These are phyloP conservation scores for Asobara japonica DNA, from an alignment of 1,140 invertebrate species.

Conservation along the genomic window DNA sequence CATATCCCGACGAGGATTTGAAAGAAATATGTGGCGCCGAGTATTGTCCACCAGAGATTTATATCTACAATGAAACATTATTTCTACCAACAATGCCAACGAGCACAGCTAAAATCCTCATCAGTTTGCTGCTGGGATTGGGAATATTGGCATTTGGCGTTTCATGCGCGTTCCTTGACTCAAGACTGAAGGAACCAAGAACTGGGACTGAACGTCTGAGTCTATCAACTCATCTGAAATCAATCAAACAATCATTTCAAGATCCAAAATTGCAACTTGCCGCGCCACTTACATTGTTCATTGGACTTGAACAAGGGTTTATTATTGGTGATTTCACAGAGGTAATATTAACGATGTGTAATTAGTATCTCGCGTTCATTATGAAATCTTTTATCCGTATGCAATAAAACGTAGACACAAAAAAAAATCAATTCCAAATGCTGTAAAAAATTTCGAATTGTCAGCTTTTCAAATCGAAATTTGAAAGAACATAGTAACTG, in stretches of 20 bases:
- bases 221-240: slow-evolving; percentile 48
- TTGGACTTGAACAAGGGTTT: slow-evolving; percentile 78
- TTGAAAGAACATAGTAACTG: no score
- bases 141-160: slow-evolving; percentile 67
- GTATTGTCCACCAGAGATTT: slow-evolving; percentile 56
- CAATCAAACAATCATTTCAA: slow-evolving; percentile 60
- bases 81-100: slow-evolving; percentile 58
- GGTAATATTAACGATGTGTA: slow-evolving; percentile 54
- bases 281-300: slow-evolving; percentile 74
- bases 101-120: slow-evolving; percentile 63
- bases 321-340: slow-evolving; percentile 78
- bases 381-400: no score
- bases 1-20: slow-evolving; percentile 38
- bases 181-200: slow-evolving; percentile 58
- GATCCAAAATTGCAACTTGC: slow-evolving; percentile 70
- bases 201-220: slow-evolving; percentile 49
- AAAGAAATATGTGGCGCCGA: slow-evolving; percentile 55
- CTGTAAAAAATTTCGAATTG: no score
- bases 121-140: slow-evolving; percentile 68
- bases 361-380: no score
- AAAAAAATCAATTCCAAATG: no score
- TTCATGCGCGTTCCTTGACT: slow-evolving; percentile 67
- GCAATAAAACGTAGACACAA: no score
- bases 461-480: no score
- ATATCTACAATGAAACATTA: slow-evolving; percentile 52